Evolutionary conservation across 2,113 vertebrate genomes (phyloP), one percentile per base, ranked within the genome.

Genomic region (Sus scrofa): DNA sequence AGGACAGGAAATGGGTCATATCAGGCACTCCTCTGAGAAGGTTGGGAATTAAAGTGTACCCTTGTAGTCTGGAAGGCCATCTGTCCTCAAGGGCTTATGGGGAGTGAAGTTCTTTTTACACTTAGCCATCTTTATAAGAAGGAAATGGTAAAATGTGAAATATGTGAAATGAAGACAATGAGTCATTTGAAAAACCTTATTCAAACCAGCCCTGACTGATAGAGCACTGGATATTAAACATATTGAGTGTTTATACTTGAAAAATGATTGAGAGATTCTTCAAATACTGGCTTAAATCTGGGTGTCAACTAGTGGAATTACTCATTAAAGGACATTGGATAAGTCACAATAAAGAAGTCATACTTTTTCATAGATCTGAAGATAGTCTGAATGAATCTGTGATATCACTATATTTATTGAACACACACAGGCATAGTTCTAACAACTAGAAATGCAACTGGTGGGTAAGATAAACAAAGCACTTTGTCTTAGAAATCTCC

Each of bases 41-140:
- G 16, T 26, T 22, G 30, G 10, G 12, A 58, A 50, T 7, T 4
- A 39, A n/a, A 24, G 4, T 3, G 78, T 13, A 62, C 5, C 10
- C 10, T 32, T 79, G 56, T 4, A 15, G 6, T 32, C 39, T 58
- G 71, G 15, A 52, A 63, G 7, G 73, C 1, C 20, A 19, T 7
- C 13, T 85, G 62, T 88, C 19, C 63, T n/a, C 18, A 93, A 62
- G 37, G 44, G 27, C 9, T 15, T 95, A 10, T 3, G 30, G 71
- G 13, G 4, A 27, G 18, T 39, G 32, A 54, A 22, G 52, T 27
- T 70, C 0, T 82, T 82, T 44, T 88, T 0, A 52, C 2, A 52
- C 2, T 5, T 58, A 24, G 12, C 7, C 7, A 16, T 3, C 6
- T 3, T 19, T 18, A 0, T 11, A 60, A 22, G 50, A 12, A 78